Percentiles rank a stretch among this genome's conserved stretches.
Conservation (phyloP, 2,797 vertebrate species). For the Mastacembelus armatus region DNA sequence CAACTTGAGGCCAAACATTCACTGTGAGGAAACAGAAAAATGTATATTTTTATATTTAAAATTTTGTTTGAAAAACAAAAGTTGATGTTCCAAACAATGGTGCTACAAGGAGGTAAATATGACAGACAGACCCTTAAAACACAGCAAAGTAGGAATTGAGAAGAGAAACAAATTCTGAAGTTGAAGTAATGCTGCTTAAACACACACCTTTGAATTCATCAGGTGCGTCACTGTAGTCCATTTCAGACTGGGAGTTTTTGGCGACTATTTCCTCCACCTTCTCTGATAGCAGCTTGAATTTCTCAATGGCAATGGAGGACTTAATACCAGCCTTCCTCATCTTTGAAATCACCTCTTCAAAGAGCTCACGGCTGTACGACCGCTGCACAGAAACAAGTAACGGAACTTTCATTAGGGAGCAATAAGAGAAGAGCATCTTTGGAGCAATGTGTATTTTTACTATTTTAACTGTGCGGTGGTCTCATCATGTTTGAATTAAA, state of each 20-base stretch:
- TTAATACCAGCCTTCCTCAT: conserved; percentile 99
- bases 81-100: too few relatives aligned
- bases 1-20: conserved; percentile 4
- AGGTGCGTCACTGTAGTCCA: conserved; percentile 97
- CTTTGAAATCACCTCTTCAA: conserved; percentile 98
- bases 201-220: conserved; percentile 95
- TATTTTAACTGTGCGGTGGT: neutral
- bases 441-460: neutral
- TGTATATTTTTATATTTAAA: too few relatives aligned
- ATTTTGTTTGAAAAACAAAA: too few relatives aligned
- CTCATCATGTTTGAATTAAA: neutral
- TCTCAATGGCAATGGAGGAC: conserved; percentile 98
- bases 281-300: conserved; percentile 96
- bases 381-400: conserved; percentile 79
- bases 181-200: neutral
- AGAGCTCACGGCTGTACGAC: conserved; percentile 97
- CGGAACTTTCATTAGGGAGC: neutral
- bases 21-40: neutral
- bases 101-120: too few relatives aligned
- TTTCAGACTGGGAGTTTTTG: conserved; percentile 96
- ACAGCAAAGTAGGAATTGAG: neutral
- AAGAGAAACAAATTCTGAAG: neutral
- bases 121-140: too few relatives aligned
- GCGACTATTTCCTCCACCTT: conserved; percentile 98
- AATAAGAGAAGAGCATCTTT: neutral